Evolutionary conservation across 37 sponge, comb jelly and placozoan species (phyloP), one percentile per base, ranked within the genome.

Genomic region (Bolinopsis microptera): DNA sequence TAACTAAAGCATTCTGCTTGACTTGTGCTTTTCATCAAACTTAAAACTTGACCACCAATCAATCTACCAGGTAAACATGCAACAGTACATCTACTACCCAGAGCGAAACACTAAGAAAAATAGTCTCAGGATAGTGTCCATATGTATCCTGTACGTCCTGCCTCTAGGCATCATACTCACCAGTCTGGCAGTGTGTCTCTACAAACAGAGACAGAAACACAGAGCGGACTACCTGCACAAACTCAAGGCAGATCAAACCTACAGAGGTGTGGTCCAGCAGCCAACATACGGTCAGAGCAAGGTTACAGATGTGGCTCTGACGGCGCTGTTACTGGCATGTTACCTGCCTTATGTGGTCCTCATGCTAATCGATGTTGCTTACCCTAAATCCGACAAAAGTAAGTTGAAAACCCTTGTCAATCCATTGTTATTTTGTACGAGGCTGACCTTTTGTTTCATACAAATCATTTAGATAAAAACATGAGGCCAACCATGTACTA

Each of bases 71-170:
- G 75, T 72, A n/a, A n/a, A 30, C 31, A n/a, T 72, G 31, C 75
- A 72, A n/a, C 75, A 72, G 75, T 72, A 30, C 31, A 72, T 72
- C 75, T 72, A 72, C 75, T 72, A 24, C 75, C 75, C 75, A 21
- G 75, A 72, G 25, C 31, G 21, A 3, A 72, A 72, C 61, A 48
- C 61, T 13, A 48, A 48, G 61, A 13, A 5, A 48, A n/a, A n/a
- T n/a, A n/a, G n/a, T n/a, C n/a, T n/a, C n/a, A n/a, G n/a, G n/a
- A n/a, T n/a, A n/a, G 61, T 48, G 61, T 48, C 61, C 61, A 5
- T 48, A 13, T 48, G 9, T 48, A 5, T 48, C 61, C 61, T 48
- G 9, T 48, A 48, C 61, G 13, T 48, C 61, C 61, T 48, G 9
- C 61, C 61, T 13, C 61, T 48, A 5, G 13, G 61, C 61, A 48